Conservation (phyloP, 2,888 invertebrate species). For the Mesorhabditis sp. region DNA sequence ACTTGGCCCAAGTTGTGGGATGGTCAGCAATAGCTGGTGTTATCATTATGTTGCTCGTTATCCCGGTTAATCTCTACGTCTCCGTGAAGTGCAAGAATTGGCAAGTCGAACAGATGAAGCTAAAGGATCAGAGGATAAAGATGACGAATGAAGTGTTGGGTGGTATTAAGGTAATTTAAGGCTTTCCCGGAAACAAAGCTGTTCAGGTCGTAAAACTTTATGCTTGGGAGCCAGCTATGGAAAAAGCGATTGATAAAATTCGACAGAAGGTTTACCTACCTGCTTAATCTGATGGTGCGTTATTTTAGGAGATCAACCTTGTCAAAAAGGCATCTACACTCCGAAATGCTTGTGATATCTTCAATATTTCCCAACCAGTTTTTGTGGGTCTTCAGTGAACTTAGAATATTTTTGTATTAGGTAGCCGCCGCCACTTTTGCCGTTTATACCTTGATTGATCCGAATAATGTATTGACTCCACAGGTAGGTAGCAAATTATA, state of each 20-base stretch:
- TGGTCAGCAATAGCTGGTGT: conserved; percentile 85
- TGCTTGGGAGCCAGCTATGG: conserved; percentile 63
- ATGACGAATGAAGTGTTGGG: conserved; percentile 87
- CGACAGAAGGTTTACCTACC: conserved; percentile 16
- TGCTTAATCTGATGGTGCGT: not conserved
- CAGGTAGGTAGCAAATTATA: conserved; percentile 13
- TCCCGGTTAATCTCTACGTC: conserved; percentile 61
- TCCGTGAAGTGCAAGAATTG: conserved; percentile 45
- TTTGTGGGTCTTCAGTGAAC: conserved; percentile 28
- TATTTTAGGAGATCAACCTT: not conserved
- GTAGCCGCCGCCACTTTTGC: conserved; percentile 53
- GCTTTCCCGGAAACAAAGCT: not conserved
- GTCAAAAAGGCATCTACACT: conserved; percentile 1
- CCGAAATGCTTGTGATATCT: conserved; percentile 33
- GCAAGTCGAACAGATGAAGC: conserved; percentile 79
- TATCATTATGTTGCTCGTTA: conserved; percentile 77
- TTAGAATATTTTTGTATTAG: conserved; percentile 18
- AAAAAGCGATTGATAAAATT: conserved; percentile 36
- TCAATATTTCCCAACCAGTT: conserved; percentile 52
- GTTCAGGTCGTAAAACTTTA: conserved; percentile 59
- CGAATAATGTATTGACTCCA: conserved; percentile 47
- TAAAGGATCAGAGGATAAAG: conserved; percentile 87
- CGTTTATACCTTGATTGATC: conserved; percentile 40
- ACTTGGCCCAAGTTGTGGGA: conserved; percentile 63
- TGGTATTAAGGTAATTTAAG: conserved; percentile 72